Base-by-base conservation (phyloP, 1,140 invertebrate species). In the Aphidius gifuensis region DNA sequence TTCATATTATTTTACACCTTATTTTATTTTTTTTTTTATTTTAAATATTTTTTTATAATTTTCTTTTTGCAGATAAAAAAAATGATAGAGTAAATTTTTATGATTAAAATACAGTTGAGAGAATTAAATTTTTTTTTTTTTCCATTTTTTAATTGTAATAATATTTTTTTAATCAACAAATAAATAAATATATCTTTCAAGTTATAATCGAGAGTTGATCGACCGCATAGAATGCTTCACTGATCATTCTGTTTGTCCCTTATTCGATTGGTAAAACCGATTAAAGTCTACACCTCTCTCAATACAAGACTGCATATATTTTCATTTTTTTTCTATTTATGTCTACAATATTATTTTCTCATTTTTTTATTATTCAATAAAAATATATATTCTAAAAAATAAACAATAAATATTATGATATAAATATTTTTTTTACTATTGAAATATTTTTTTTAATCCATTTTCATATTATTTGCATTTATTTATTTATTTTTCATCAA, bases 201-300 rank as follows among this genome's bases (percentile, higher is more conserved):
- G 58, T 53, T 53, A 32, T 32, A 60, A 60, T 60, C 58, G 40
- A 60, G 48, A 60, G 49, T 23, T 23, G 58, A 60, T 60, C 58
- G 48, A 60, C 47, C 32, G 47, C 46, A 47, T 43, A 21, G 42
- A n/a, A 40, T 40, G 48, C 42, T 45, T 51, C 58, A 49, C 9
- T 23, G 46, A 50, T n/a, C n/a, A 55, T 11, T 55, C 43, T 43
- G 53, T 38, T 43, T 51, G 39, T 60, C 42, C 49, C 32, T 44
- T 16, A 11, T 49, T 51, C 48, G 49, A 60, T 60, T 60, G 42
- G 49, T 60, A 53, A 48, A 53, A 38, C 48, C 39, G 49, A 60
- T 60, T 43, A 60, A 39, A 60, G 42, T 60, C 48, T 23, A 38
- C 40, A 39, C 42, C 49, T 53, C 21, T 53, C 21, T 32, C 40